Conservation (phyloP, 2,797 vertebrate genomes). For the Catamblyrhynchus diadema region DNA sequence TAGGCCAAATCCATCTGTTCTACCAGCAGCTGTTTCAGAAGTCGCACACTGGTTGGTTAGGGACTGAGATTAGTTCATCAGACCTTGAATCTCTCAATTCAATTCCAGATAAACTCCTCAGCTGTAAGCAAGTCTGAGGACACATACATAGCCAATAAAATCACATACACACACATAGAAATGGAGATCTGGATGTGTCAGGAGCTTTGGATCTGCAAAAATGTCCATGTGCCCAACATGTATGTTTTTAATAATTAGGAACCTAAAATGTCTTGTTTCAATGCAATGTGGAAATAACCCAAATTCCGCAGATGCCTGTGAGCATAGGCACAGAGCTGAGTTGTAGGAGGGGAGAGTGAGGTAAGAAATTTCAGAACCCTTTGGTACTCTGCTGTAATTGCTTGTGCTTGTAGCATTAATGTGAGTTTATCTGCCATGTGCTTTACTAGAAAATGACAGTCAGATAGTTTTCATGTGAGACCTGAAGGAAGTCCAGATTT, state of each 20-base stretch:
- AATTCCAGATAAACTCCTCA: neutral
- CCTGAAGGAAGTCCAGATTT: rapidly evolving
- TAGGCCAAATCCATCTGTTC: neutral
- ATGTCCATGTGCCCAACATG: too few species aligned
- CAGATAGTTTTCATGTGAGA: neutral
- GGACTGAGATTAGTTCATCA: neutral
- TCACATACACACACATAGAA: neutral
- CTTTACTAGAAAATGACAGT: neutral
- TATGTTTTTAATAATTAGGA: neutral
- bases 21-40: neutral
- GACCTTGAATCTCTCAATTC: neutral
- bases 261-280: neutral
- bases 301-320: neutral
- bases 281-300: neutral
- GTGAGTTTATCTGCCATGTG: neutral
- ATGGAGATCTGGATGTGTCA: neutral
- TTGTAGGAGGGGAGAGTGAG: neutral
- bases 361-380: neutral
- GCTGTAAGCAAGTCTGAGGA: neutral
- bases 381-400: neutral
- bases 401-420: neutral
- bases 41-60: neutral
- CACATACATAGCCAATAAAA: neutral
- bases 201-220: neutral
- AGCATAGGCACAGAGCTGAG: neutral